Evolutionary conservation across 1,140 invertebrate genomes (phyloP).

Genomic region (Calephelis nemesis): DNA sequence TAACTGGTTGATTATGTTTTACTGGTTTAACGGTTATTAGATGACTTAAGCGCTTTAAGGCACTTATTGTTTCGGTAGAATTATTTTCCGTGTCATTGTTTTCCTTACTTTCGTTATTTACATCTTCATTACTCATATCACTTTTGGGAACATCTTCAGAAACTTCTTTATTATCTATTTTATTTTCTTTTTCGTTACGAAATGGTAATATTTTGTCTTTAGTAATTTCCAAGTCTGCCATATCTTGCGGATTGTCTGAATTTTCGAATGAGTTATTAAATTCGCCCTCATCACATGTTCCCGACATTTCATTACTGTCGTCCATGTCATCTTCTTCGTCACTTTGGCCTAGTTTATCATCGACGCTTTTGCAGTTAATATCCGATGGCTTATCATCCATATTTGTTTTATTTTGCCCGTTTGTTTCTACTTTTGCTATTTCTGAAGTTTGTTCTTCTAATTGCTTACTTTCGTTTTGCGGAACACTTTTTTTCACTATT

Average conservation of each 20-base stretch:
- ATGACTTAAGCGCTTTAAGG: constrained; percentile 58
- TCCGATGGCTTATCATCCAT: background rate
- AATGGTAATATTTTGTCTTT: background rate
- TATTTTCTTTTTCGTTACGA: background rate
- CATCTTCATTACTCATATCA: constrained; percentile 13
- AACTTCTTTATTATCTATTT: background rate
- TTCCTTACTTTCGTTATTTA: constrained; percentile 18
- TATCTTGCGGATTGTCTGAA: background rate
- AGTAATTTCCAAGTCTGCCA: background rate
- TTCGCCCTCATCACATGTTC: background rate
- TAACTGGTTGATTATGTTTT: constrained; percentile 25
- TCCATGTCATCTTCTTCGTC: constrained; percentile 3
- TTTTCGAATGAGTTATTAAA: constrained; percentile 5
- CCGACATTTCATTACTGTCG: background rate
- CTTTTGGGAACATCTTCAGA: constrained; percentile 12
- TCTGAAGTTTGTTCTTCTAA: constrained; percentile 17
- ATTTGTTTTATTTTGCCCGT: constrained; percentile 5
- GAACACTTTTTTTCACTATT: constrained; percentile 53
- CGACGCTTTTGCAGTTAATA: background rate
- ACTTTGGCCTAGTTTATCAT: background rate
- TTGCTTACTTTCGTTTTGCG: constrained; percentile 28
- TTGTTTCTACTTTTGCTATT: background rate
- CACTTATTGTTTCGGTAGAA: constrained; percentile 36
- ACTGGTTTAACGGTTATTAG: constrained; percentile 55
- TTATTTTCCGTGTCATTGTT: constrained; percentile 4